phyloP scores from a whole-genome alignment of 1,140 invertebrate genomes.

The Acromyrmex charruanus region DNA sequence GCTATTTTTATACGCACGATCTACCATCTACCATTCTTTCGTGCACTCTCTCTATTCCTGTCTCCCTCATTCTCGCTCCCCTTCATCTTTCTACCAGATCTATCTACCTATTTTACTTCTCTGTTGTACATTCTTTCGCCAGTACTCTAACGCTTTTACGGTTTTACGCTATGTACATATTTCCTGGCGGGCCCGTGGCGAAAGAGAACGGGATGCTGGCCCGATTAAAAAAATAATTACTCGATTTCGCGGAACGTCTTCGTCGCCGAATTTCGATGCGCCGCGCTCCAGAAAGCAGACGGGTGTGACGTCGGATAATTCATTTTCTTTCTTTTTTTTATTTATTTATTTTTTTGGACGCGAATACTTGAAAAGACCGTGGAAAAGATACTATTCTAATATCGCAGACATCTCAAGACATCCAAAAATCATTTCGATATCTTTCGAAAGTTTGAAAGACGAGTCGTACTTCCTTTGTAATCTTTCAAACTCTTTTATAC shows the following conservation, averaged over 20 bases:
- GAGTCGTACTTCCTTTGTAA: neutral
- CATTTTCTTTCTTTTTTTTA: neutral
- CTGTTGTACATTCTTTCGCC: slow-evolving; percentile 57
- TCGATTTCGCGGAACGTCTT: slow-evolving; percentile 24
- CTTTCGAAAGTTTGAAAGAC: neutral
- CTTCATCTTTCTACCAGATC: slow-evolving; percentile 21
- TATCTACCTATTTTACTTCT: slow-evolving; percentile 14
- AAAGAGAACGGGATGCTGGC: slow-evolving; percentile 64
- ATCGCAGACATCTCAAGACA: neutral
- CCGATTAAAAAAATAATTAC: slow-evolving; percentile 71
- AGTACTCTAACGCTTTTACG: slow-evolving; percentile 46
- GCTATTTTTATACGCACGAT: slow-evolving; percentile 47
- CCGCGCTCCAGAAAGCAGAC: slow-evolving; percentile 35
- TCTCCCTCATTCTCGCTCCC: slow-evolving; percentile 20
- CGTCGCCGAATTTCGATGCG: slow-evolving; percentile 48
- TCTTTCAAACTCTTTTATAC: neutral
- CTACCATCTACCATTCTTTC: slow-evolving; percentile 53
- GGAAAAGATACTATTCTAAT: slow-evolving; percentile 19
- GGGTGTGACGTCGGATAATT: neutral
- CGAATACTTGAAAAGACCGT: neutral
- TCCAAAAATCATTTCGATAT: neutral
- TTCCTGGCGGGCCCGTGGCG: slow-evolving; percentile 64
- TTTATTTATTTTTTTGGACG: neutral
- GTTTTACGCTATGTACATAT: slow-evolving; percentile 54
- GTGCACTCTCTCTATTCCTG: slow-evolving; percentile 8